Evolutionary conservation across 1,140 invertebrate genomes (phyloP).

Genomic region (Cydia strobilella): DNA sequence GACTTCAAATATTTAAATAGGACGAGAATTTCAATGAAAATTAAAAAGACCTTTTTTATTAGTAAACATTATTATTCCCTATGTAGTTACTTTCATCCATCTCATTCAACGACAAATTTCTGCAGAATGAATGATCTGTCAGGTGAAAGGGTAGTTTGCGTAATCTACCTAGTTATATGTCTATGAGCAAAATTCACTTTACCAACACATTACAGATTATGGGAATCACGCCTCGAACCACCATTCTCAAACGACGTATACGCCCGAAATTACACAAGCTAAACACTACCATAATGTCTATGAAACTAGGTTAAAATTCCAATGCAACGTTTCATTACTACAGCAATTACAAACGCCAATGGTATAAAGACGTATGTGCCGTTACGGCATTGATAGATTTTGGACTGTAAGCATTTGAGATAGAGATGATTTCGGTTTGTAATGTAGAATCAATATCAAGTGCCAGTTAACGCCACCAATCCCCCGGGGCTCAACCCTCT

Average conservation of each 20-base stretch:
- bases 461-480: conserved; percentile 62
- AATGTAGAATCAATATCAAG: conserved; percentile 51
- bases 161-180: neutral
- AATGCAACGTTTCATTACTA: conserved; percentile 22
- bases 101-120: too few species aligned
- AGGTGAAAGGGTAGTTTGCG: neutral
- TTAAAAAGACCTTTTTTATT: too few species aligned
- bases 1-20: too few species aligned
- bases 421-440: conserved; percentile 35
- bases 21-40: too few species aligned
- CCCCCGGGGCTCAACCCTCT: conserved; percentile 60
- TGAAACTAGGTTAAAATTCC: conserved; percentile 18
- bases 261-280: neutral
- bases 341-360: conserved; percentile 43
- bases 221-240: conserved; percentile 65
- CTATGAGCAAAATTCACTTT: conserved; percentile 57
- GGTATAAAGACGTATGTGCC: conserved; percentile 40
- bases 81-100: too few species aligned
- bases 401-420: neutral
- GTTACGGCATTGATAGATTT: neutral
- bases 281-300: neutral
- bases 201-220: conserved; percentile 69
- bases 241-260: neutral
- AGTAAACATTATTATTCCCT: too few species aligned
- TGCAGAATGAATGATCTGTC: neutral